Percentiles rank a stretch among this genome's conserved stretches.
These are phyloP conservation scores for Steinernema carpocapsae DNA, from an alignment of 2,888 invertebrate species.

Conservation along the genomic window DNA sequence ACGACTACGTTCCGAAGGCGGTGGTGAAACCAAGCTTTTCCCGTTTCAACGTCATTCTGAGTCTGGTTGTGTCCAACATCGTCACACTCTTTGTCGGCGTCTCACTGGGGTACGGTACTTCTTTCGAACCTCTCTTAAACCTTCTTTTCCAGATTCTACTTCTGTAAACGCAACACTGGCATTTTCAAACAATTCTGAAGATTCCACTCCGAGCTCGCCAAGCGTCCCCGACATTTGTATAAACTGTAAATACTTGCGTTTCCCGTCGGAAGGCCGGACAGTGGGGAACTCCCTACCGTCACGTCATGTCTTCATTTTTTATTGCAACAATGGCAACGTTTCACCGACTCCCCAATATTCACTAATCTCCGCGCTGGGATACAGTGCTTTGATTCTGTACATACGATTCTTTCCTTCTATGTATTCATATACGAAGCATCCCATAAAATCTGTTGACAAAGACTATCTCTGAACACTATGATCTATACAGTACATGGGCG, in stretches of 20 bases:
- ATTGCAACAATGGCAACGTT: conserved; percentile 6
- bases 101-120: conserved; percentile 79
- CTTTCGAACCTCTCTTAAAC: neutral
- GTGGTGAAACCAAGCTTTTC: conserved; percentile 61
- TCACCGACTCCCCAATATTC: conserved; percentile 30
- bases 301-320: neutral
- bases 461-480: no score
- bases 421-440: neutral
- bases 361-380: conserved; percentile 7
- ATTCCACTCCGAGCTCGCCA: neutral
- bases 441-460: no score
- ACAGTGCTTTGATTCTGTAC: neutral
- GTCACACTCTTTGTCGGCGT: conserved; percentile 87
- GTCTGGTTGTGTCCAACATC: conserved; percentile 86
- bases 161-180: conserved; percentile 5
- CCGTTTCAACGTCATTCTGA: conserved; percentile 77
- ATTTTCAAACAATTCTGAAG: conserved; percentile 22
- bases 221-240: conserved; percentile 1
- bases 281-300: neutral
- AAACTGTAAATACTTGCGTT: conserved; percentile 10
- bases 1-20: conserved; percentile 38
- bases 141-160: conserved; percentile 18
- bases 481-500: no score
- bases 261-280: neutral
- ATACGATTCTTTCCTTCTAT: neutral